Evolutionary conservation across 1,140 invertebrate genomes (phyloP).

Genomic region (Diachasma alloeum): DNA sequence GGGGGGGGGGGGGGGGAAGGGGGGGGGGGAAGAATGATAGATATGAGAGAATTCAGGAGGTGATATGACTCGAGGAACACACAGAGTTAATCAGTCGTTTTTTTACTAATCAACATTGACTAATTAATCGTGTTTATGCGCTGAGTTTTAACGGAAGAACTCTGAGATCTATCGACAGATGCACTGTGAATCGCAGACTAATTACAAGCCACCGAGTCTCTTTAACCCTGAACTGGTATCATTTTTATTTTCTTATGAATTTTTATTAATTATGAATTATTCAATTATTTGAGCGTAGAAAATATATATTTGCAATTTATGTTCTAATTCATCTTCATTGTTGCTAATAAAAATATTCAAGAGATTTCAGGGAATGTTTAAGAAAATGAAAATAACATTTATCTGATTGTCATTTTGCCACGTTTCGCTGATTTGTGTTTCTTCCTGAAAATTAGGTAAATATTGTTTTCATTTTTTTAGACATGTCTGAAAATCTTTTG

Average conservation of each 20-base stretch:
- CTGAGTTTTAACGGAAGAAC: constrained; percentile 26
- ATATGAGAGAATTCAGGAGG: constrained; percentile 15
- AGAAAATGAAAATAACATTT: no score
- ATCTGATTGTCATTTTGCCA: no score
- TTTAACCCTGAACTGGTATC: constrained; percentile 35
- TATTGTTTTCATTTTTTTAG: no score
- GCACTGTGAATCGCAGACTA: constrained; percentile 14
- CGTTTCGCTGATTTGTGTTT: no score
- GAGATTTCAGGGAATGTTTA: not conserved
- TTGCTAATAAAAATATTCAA: no score
- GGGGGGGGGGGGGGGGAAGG: not conserved
- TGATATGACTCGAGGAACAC: constrained; percentile 25
- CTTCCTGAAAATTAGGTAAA: no score
- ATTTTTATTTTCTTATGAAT: constrained; percentile 1
- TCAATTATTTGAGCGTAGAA: constrained; percentile 29
- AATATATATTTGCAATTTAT: constrained; percentile 12
- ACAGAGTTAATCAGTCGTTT: constrained; percentile 21
- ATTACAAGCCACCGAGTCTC: constrained; percentile 30
- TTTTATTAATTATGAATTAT: not conserved
- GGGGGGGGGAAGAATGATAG: constrained; percentile 19
- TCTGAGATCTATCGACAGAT: constrained; percentile 22
- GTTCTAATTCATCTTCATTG: no score
- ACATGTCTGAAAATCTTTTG: no score
- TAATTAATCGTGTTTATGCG: not conserved
- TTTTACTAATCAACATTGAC: not conserved